Percentiles rank a stretch among this genome's conserved stretches.
phyloP scores from a whole-genome alignment of 2,797 vertebrate species.

The Sternarchorhynchus goeldii region DNA sequence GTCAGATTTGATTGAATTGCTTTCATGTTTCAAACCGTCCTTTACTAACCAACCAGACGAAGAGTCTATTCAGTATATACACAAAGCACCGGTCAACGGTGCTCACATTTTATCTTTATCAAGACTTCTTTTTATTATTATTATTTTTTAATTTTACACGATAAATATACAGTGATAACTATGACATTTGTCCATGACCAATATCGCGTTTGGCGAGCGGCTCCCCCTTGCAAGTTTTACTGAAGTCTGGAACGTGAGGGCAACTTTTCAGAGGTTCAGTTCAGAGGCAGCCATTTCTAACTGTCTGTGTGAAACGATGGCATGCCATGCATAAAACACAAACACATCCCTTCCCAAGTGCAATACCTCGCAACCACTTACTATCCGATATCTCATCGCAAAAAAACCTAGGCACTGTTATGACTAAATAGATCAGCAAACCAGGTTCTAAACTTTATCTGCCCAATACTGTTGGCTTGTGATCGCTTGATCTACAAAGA shows the following conservation, averaged over 20 bases:
- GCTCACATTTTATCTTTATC: conserved; percentile 74
- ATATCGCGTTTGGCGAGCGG: conserved; percentile 58
- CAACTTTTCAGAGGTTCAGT: conserved; percentile 92
- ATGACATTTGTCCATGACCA: conserved; percentile 63
- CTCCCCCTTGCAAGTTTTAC: conserved; percentile 67
- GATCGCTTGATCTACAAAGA: conserved; percentile 83
- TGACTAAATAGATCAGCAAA: conserved; percentile 87
- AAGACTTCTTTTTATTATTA: conserved; percentile 69
- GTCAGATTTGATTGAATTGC: conserved; percentile 93
- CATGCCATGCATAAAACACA: conserved; percentile 98
- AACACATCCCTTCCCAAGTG: conserved; percentile 85
- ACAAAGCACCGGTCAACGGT: conserved; percentile 98
- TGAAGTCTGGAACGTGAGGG: conserved; percentile 89
- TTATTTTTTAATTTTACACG: conserved; percentile 69
- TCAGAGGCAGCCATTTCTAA: conserved; percentile 92
- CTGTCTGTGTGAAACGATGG: conserved; percentile 94
- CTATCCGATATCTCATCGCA: conserved; percentile 84
- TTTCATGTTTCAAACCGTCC: conserved; percentile 91
- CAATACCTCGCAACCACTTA: conserved; percentile 83
- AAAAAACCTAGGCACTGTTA: conserved; percentile 92
- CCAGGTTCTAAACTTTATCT: conserved; percentile 79
- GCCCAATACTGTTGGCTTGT: conserved; percentile 81
- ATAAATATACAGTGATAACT: conserved; percentile 82
- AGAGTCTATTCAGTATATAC: conserved; percentile 84
- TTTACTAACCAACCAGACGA: conserved; percentile 80